Base-by-base conservation (phyloP, 2,113 vertebrate species). In the Sylvia atricapilla region DNA sequence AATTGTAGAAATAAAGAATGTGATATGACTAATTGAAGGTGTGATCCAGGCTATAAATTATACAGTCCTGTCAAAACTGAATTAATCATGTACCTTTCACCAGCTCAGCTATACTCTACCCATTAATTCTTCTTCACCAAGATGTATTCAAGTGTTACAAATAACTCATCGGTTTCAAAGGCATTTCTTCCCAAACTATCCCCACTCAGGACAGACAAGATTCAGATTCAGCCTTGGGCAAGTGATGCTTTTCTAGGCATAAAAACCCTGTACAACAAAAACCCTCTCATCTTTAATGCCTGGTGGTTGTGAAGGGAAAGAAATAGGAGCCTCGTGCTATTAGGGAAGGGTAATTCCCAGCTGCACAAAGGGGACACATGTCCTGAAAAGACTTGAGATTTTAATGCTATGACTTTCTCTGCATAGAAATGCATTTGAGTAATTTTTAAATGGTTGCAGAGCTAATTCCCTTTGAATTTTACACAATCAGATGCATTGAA, bases 41-140 rank as follows among this genome's bases (percentile, higher is more conserved):
- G 78, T 90, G 94, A 95, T 91, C 63, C 75, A 87, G 53, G 16
- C 56, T 91, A 87, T 96, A 96, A 96, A 96, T 95, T 94, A 89
- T 75, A 91, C 67, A 91, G 15, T 76, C 55, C 50, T 85, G 63
- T 82, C 70, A 89, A 93, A 93, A 91, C 64, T 85, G 62, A 93
- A 96, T 92, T 94, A 93, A 94, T 96, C 90, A 92, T 56, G 74
- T 55, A 87, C 47, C 62, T 94, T 94, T 84, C 85, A 92, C 83
- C 62, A 91, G 44, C 82, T 94, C 55, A 74, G 81, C 84, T 87
- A 30, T 85, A 89, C 53, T 83, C 55, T 91, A 79, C 59, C 93
- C 75, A 90, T 91, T 88, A 96, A 94, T 91, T 81, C 41, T 24
- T 90, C 69, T 78, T 81, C 70, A 89, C 75, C 13, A 25, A 90